Percentiles rank a stretch among this genome's conserved stretches.
Conservation (phyloP, 2,797 vertebrate genomes). For the Ceryle rudis region DNA sequence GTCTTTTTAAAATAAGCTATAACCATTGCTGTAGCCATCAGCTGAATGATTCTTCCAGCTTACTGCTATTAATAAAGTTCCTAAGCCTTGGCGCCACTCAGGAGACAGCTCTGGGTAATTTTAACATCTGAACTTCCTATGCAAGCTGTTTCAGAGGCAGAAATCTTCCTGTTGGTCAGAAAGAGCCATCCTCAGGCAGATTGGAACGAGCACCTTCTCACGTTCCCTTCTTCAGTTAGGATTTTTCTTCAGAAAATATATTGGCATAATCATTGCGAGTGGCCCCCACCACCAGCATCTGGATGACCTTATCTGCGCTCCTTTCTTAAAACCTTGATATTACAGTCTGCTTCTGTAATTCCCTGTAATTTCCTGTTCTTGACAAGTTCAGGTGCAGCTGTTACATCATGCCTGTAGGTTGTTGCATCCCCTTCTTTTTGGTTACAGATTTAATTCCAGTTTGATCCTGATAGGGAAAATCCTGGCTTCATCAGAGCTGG, state of each 20-base stretch:
- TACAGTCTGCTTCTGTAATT: not conserved
- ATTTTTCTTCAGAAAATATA: not conserved
- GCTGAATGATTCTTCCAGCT: not conserved
- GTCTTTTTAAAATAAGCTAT: not conserved
- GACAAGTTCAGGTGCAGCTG: not conserved
- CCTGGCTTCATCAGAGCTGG: not conserved
- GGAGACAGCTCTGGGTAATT: not conserved
- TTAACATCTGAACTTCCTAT: not conserved
- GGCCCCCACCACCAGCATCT: not conserved
- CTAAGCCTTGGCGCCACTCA: not conserved
- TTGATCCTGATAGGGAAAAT: not conserved
- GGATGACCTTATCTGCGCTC: not conserved
- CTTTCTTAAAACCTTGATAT: not conserved
- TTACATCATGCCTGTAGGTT: not conserved
- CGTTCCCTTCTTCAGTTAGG: not conserved
- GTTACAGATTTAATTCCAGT: not conserved
- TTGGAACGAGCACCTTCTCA: not conserved
- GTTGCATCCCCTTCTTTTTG: not conserved
- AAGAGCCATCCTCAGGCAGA: not conserved
- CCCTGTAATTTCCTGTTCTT: not conserved
- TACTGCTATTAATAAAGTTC: not conserved
- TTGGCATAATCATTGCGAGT: not conserved
- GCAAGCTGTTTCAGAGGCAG: not conserved
- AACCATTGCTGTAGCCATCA: not conserved
- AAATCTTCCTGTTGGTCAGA: not conserved